phyloP scores from a whole-genome alignment of 2,888 invertebrate species.

The Diaprepes abbreviatus region DNA sequence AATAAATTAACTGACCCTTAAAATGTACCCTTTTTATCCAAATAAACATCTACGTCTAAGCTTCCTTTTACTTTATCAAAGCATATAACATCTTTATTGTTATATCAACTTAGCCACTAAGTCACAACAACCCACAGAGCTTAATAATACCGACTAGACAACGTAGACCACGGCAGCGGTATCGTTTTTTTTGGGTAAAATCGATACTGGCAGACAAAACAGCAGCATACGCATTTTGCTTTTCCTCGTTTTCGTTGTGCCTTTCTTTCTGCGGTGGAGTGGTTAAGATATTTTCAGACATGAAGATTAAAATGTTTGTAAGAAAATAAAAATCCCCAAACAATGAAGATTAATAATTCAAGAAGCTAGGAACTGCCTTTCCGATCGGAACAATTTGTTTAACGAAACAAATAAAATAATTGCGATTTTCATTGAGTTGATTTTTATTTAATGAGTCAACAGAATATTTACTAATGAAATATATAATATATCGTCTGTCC shows the following conservation, averaged over 20 bases:
- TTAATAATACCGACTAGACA: constrained; percentile 40
- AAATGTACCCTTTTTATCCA: background rate
- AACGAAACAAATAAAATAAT: too few species aligned
- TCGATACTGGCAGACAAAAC: constrained; percentile 39
- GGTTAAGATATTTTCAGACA: background rate
- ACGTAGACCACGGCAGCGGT: constrained; percentile 23
- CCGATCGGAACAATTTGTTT: too few species aligned
- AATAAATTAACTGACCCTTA: background rate
- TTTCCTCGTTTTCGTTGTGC: constrained; percentile 12
- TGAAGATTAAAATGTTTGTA: too few species aligned
- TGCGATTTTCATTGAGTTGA: too few species aligned
- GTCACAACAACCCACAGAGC: background rate
- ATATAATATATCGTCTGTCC: too few species aligned
- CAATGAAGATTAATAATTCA: too few species aligned
- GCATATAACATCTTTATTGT: too few species aligned
- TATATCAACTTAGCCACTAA: background rate
- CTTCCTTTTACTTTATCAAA: background rate
- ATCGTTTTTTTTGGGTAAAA: constrained; percentile 20
- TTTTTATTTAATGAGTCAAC: too few species aligned
- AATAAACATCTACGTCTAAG: background rate
- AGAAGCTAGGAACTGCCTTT: too few species aligned
- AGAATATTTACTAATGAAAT: too few species aligned
- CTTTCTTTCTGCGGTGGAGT: background rate
- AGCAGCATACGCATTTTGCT: constrained; percentile 24
- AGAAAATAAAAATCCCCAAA: too few species aligned